Evolutionary conservation across 2,797 vertebrate genomes (phyloP), one percentile per base, ranked within the genome.

Genomic region (Sternarchorhynchus goeldii): DNA sequence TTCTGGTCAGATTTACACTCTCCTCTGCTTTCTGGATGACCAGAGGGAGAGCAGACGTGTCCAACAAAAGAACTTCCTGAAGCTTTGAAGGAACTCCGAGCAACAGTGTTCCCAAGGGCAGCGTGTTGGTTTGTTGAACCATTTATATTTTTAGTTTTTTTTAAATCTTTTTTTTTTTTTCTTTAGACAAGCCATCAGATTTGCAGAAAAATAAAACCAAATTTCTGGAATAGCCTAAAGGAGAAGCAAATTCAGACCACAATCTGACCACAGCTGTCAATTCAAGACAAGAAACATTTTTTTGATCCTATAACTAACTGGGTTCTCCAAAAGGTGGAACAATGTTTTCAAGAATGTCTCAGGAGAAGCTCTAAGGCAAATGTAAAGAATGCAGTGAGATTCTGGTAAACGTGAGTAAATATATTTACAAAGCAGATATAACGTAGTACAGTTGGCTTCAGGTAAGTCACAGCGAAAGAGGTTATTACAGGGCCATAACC

Each of bases 71-170:
- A 36, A 53, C 53, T 63, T 65, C 66, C 3, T 55, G 73, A 60
- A 56, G 50, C 57, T 74, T 68, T 71, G 70, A 81, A 87, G 87
- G 83, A 85, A 87, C 86, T 84, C 80, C 70, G 87, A 78, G 86
- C 81, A 80, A 12, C 45, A 50, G 45, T 14, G 45, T 50, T 50
- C 45, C 81, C 80, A 55, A 14, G 58, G 25, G 39, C 53, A 74
- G 63, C 55, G 53, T 62, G 65, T 32, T 58, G 29, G 39, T 31
- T 73, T 39, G 64, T 20, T 1, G 3, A 32, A 73, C 10, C 45
- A 14, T 50, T 3, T 10, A 41, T 41, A 10, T 50, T 50, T 14
- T 45, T 18, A n/a, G n/a, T 25, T 25, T 25, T 25, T 25, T 25
- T 25, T 25, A 25, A 25, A 25, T 25, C 2, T 7, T n/a, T 0